Base-by-base conservation (phyloP, 2,888 invertebrate species). In the Odontomyia ornata region DNA sequence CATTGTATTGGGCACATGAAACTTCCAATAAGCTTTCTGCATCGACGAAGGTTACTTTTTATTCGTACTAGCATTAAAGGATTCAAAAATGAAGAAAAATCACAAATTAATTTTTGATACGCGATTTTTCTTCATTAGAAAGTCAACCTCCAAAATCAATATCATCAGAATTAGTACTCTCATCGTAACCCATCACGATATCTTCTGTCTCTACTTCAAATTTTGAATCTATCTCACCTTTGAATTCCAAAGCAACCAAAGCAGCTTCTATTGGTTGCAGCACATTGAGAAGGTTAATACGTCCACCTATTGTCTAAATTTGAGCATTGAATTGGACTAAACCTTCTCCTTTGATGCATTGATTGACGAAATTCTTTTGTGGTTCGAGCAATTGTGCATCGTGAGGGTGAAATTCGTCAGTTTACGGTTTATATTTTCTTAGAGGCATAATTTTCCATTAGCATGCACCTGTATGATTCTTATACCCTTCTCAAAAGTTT, bases 231-330 rank as follows among this genome's bases (percentile, higher is more conserved):
- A 79, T 79, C 0, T 77, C 76, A 46, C 60, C 78, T 75, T 81
- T 81, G 0, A 81, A 76, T 28, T 83, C 83, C 36, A 85, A 79
- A 1, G 85, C 83, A 75, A 85, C 85, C 30, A 90, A 87, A 77
- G 93, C 89, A 82, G 96, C 97, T 81, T 97, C 97, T 0, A 96
- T 95, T 0, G 97, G 97, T 84, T 97, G 97, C 4, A 98, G 87
- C 0, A 98, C 97, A 86, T 98, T 98, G 18, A 96, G 90, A 80
- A 98, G 97, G 84, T 98, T 97, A 78, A 98, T 96, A 81, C 93
- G 91, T 81, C 91, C 91, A 76, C 91, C 89, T 2, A 89, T 88
- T 0, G 91, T 89, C 83, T 93, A 91, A 75, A 97, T 90, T 85
- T 97, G 95, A 0, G 96, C 91, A 85, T 97, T 97, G 3, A 97